Conservation (phyloP, 2,888 invertebrate genomes). For the Luffia ferchaultella region DNA sequence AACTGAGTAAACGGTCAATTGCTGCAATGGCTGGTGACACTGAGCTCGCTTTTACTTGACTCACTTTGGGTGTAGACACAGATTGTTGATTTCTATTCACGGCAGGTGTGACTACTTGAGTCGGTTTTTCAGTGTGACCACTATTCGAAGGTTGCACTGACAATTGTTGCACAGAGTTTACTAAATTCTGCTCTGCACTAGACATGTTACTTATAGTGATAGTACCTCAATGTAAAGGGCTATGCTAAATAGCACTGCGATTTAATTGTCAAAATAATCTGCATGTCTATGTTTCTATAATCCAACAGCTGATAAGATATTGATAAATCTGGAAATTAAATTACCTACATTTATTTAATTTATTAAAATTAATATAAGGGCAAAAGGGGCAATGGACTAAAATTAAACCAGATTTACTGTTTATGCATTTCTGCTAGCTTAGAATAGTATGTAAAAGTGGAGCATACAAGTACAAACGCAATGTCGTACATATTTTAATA, state of each 20-base stretch:
- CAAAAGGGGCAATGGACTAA: too few species aligned
- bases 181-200: conserved; percentile 60
- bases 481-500: too few species aligned
- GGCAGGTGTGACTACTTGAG: conserved; percentile 60
- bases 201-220: conserved; percentile 46
- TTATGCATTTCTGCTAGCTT: too few species aligned
- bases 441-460: too few species aligned
- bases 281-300: neutral
- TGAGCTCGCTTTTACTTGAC: conserved; percentile 40
- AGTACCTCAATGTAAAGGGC: neutral
- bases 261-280: neutral
- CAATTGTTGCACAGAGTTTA: conserved; percentile 61
- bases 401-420: too few species aligned
- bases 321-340: too few species aligned
- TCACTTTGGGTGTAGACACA: conserved; percentile 33
- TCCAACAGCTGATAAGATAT: neutral
- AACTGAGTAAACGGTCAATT: conserved; percentile 53
- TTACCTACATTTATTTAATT: too few species aligned
- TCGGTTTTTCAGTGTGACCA: conserved; percentile 54
- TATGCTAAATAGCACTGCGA: neutral
- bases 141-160: conserved; percentile 54
- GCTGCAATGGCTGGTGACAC: conserved; percentile 61
- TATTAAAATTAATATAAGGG: too few species aligned
- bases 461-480: too few species aligned
- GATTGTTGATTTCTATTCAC: conserved; percentile 48